A percentile compares a stretch with the other conserved stretches of the same genome.
phyloP scores from a whole-genome alignment of 1,140 invertebrate species.

The Paraescarpia echinospica region DNA sequence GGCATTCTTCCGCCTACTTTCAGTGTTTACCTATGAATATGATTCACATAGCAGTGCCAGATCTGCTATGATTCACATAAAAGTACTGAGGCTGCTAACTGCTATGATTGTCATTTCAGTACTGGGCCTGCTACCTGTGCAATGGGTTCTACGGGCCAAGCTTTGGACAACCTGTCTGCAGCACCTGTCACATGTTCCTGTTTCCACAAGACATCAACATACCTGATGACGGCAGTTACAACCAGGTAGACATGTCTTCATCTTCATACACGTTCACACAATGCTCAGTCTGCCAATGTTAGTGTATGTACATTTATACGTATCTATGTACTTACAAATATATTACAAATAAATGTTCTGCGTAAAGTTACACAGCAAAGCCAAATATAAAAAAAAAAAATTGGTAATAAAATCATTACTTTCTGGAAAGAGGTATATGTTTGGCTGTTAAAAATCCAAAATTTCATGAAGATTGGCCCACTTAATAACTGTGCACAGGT shows the following conservation, averaged over 20 bases:
- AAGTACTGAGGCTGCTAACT: background rate
- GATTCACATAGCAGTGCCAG: too few species aligned
- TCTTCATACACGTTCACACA: background rate
- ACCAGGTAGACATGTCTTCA: background rate
- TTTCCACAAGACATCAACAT: constrained; percentile 76
- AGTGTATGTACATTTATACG: background rate
- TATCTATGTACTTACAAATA: too few species aligned
- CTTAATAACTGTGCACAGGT: too few species aligned
- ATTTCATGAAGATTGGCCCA: too few species aligned
- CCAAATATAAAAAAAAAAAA: too few species aligned
- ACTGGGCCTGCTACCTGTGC: constrained; percentile 73
- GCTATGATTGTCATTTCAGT: background rate
- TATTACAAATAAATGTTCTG: too few species aligned
- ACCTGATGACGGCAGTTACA: constrained; percentile 39
- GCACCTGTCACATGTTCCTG: constrained; percentile 88
- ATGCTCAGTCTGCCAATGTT: background rate
- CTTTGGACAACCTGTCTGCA: constrained; percentile 88
- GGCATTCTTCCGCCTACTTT: too few species aligned
- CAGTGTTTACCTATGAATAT: too few species aligned
- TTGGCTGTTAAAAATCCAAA: too few species aligned
- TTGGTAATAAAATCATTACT: too few species aligned
- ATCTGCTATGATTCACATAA: background rate
- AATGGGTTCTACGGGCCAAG: constrained; percentile 90
- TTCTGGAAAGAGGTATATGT: too few species aligned
- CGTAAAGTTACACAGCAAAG: too few species aligned